These are phyloP conservation scores for Heliconius erato DNA, from an alignment of 2,888 invertebrate species.

Conservation along the genomic window DNA sequence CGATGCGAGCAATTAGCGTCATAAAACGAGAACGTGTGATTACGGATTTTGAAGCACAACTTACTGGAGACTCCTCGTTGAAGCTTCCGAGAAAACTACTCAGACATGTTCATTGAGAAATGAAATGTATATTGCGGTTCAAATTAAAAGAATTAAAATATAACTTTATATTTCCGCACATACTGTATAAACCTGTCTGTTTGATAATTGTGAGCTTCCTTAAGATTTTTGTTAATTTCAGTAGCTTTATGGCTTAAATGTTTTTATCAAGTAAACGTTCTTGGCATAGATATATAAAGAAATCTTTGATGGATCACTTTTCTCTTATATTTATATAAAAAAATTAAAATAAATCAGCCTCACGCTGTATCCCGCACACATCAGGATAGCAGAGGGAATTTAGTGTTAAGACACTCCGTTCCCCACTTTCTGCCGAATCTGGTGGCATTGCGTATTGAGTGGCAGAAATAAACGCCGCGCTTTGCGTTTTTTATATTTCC, in stretches of 20 bases:
- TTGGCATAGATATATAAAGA: too few relatives aligned
- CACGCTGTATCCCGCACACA: too few relatives aligned
- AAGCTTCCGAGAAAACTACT: slow-evolving; percentile 36
- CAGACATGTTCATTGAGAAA: slow-evolving; percentile 38
- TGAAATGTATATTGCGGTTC: slow-evolving; percentile 11
- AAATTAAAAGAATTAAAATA: slow-evolving; percentile 11
- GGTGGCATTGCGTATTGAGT: too few relatives aligned
- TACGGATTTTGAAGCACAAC: slow-evolving; percentile 39
- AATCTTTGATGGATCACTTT: too few relatives aligned
- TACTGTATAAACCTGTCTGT: neutral
- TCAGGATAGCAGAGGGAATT: too few relatives aligned
- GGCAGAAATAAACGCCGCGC: too few relatives aligned
- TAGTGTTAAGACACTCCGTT: too few relatives aligned
- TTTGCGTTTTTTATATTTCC: too few relatives aligned
- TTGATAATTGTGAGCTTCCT: neutral
- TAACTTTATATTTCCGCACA: neutral
- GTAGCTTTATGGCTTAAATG: neutral
- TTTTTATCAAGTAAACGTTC: too few relatives aligned
- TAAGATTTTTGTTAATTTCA: neutral
- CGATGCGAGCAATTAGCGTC: slow-evolving; percentile 37
- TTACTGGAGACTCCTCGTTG: slow-evolving; percentile 36
- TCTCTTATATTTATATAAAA: too few relatives aligned
- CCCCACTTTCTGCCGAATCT: too few relatives aligned
- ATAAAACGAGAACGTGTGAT: slow-evolving; percentile 41
- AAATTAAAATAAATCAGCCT: too few relatives aligned